A percentile compares a stretch with the other conserved stretches of the same genome.
Conservation (phyloP, 2,113 vertebrate species). For the Dasypus novemcinctus region DNA sequence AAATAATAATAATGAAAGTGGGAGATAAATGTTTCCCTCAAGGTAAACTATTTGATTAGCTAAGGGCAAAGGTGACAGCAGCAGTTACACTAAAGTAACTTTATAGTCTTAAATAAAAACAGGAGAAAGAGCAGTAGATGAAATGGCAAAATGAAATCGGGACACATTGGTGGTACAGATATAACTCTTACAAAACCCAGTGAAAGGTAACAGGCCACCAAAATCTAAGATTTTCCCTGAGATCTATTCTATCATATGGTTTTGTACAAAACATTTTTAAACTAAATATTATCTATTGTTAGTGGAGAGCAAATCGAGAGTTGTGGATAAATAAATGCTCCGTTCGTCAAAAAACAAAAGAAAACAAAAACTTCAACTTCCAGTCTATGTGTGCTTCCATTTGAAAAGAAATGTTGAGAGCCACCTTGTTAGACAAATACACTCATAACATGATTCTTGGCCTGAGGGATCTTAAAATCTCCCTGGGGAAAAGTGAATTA, state of each 20-base stretch:
- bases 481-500: neutral
- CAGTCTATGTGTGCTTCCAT: neutral
- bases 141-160: conserved; percentile 78
- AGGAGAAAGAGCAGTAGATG: conserved; percentile 80
- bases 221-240: neutral
- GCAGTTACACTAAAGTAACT: conserved; percentile 87
- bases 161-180: conserved; percentile 58
- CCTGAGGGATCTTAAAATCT: neutral
- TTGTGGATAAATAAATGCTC: neutral
- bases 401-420: neutral
- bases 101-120: conserved; percentile 89
- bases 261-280: neutral
- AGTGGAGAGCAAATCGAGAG: neutral
- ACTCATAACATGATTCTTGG: neutral
- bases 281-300: neutral
- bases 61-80: conserved; percentile 93
- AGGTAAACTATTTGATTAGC: conserved; percentile 99
- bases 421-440: neutral
- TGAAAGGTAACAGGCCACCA: neutral
- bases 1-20: conserved; percentile 93
- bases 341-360: neutral
- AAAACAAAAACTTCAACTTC: neutral
- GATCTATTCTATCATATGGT: neutral
- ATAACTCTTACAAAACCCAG: conserved; percentile 29
- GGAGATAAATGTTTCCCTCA: conserved; percentile 96